Conservation (phyloP, 2,113 vertebrate species). For the Murina feae region DNA sequence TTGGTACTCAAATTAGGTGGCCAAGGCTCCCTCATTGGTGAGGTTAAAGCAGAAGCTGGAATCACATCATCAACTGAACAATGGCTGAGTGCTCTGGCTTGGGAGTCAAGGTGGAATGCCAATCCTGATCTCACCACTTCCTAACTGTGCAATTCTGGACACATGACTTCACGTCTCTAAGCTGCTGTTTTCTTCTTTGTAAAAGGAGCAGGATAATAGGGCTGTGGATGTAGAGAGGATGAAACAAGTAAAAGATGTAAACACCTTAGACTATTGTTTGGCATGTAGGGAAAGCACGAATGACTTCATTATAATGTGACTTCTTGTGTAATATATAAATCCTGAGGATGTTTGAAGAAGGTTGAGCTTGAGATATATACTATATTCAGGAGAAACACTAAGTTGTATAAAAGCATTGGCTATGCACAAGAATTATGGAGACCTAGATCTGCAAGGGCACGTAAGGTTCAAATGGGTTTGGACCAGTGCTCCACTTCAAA, state of each 20-base stretch:
- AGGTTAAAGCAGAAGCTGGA: background rate
- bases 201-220: constrained; percentile 5
- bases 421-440: background rate
- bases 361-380: background rate
- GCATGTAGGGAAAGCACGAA: background rate
- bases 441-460: background rate
- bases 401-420: background rate
- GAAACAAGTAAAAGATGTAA: background rate
- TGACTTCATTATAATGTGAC: background rate
- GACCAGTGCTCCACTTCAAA: background rate
- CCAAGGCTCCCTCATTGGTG: background rate
- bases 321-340: background rate
- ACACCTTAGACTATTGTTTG: background rate
- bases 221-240: background rate
- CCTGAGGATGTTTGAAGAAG: background rate
- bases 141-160: background rate
- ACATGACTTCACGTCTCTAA: background rate
- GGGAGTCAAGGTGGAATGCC: background rate
- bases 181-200: background rate
- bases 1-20: background rate
- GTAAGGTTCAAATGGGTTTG: background rate
- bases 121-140: background rate
- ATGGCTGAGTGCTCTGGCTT: background rate
- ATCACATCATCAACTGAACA: background rate
- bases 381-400: background rate